Percentiles rank a stretch among this genome's conserved stretches.
These are phyloP conservation scores for Odontesthes bonariensis DNA, from an alignment of 2,113 vertebrate species.

Conservation along the genomic window DNA sequence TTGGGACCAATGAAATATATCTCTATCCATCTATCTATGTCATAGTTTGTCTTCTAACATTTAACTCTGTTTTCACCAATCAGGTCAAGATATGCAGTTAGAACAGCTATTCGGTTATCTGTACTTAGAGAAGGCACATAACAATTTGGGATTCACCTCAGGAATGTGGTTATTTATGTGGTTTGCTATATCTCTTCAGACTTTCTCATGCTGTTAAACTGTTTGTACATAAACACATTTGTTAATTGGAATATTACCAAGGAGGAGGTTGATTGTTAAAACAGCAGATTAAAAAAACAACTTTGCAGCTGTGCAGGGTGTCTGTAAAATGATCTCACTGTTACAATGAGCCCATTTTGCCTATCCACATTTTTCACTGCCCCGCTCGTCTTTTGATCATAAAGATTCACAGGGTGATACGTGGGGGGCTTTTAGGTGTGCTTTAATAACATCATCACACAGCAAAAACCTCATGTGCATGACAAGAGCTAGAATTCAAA, in stretches of 20 bases:
- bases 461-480: conserved; percentile 15
- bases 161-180: not conserved
- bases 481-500: conserved; percentile 12
- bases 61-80: not conserved
- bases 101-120: not conserved
- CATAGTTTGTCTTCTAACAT: not conserved
- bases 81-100: not conserved
- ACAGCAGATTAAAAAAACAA: conserved; percentile 22
- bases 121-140: not conserved
- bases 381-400: conserved; percentile 18
- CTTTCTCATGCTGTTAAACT: not conserved
- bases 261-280: not conserved
- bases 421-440: conserved; percentile 22
- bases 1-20: no score
- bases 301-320: conserved; percentile 16
- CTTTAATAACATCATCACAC: conserved; percentile 13
- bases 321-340: not conserved
- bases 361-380: conserved; percentile 4
- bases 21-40: no score
- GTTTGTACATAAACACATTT: not conserved
- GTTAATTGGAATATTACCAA: not conserved
- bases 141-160: not conserved
- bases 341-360: conserved; percentile 23
- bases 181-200: not conserved
- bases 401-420: conserved; percentile 20